Evolutionary conservation across 2,888 invertebrate species (phyloP), one percentile per base, ranked within the genome.

Genomic region (Pyrgus malvae): DNA sequence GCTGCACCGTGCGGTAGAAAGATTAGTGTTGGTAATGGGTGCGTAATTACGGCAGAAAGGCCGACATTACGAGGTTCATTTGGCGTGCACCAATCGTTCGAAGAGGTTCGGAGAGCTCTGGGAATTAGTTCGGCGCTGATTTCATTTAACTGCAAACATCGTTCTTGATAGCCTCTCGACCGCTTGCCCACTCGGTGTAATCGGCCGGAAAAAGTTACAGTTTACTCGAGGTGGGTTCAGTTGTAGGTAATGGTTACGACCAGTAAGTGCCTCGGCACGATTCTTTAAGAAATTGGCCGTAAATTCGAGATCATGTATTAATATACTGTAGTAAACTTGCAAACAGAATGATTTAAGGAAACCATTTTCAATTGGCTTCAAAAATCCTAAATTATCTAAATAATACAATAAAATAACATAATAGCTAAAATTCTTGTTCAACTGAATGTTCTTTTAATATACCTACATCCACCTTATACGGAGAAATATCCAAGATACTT

Each of bases 41-140:
- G 76, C 80, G 86, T 88, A 90, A 90, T 89, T 88, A 86, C 81
- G 78, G 83, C 76, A 85, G 86, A 89, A 89, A 89, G 87, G 84
- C 84, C 82, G 84, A 88, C 88, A 84, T 80, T 72, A 80, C 81
- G 76, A 84, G 83, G 84, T 88, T 89, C 85, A 83, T 88, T 88
- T 86, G 74, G 75, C 76, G 76, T 76, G 78, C 82, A 80, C 83
- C 82, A 82, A 79, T 76, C 70, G 75, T 76, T 75, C 68, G 74
- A 79, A 81, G 83, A 84, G 83, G 82, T 82, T 79, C 74, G 70
- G 61, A 78, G 77, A 71, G 67, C 66, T 74, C 64, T 68, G 75
- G 76, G 74, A 70, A 69, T 73, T 70, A 71, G 63, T 67, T 68
- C 64, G 67, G 67, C 61, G 61, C 67, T 73, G 80, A 83, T 85